Percentiles rank a stretch among this genome's conserved stretches.
phyloP scores from a whole-genome alignment of 2,113 vertebrate genomes.

The Cygnus buccinator region DNA sequence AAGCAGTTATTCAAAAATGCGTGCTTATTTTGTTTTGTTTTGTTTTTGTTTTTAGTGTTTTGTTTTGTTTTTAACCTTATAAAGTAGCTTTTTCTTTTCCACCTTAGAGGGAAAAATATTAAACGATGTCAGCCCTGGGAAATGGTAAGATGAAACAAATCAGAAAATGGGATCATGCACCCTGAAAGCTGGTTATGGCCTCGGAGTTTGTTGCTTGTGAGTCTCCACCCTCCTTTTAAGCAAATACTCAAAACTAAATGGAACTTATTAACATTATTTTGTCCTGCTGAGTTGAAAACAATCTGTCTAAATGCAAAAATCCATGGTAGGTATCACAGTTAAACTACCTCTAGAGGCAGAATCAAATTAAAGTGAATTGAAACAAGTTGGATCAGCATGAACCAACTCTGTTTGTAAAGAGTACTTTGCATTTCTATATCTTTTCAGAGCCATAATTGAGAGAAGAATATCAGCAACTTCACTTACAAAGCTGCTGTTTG shows the following conservation, averaged over 20 bases:
- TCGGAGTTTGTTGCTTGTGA: neutral
- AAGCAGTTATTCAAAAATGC: neutral
- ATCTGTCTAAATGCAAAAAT: neutral
- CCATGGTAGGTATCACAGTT: neutral
- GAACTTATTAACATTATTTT: neutral
- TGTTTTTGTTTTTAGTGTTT: neutral
- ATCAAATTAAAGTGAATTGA: neutral
- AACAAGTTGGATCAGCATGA: slow-evolving; percentile 2
- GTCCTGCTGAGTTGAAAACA: slow-evolving; percentile 14
- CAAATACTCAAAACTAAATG: slow-evolving; percentile 19
- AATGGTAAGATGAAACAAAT: neutral
- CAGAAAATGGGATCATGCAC: neutral
- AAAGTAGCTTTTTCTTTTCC: neutral
- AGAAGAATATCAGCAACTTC: slow-evolving; percentile 37
- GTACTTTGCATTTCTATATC: slow-evolving; percentile 37
- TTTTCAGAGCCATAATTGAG: slow-evolving; percentile 65
- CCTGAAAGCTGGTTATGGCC: neutral
- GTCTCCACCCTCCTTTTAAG: neutral
- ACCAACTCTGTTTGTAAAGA: slow-evolving; percentile 18
- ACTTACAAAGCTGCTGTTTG: slow-evolving; percentile 52
- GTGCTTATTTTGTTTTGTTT: too few species aligned
- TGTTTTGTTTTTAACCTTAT: neutral
- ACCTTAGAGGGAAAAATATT: neutral
- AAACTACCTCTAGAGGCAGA: neutral
- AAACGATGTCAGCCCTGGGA: neutral